Base-by-base conservation (phyloP, 92 coral and sea anemone genomes). In the Paragorgia papillata region DNA sequence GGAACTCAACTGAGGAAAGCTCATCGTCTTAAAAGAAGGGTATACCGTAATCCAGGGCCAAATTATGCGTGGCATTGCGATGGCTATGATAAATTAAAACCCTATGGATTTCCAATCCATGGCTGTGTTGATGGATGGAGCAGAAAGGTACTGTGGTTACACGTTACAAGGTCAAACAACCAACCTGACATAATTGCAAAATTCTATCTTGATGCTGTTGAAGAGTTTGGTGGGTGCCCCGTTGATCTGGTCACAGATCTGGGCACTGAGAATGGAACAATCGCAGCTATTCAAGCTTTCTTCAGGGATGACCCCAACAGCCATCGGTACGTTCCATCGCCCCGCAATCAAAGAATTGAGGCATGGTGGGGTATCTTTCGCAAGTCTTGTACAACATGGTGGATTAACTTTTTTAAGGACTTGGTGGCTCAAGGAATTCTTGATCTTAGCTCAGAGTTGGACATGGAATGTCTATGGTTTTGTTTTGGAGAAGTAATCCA, bases 181-280 rank as follows among this genome's bases (percentile, higher is more conserved):
- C 78, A 84, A 57, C 88, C 85, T 54, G 75, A 80, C 77, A 85
- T 74, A 34, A 60, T 81, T 33, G 86, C 82, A 22, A 73, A 69
- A 33, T 80, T 58, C 68, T 85, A 85, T 57, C 84, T 80, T 35
- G 80, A 80, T 85, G 85, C 85, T 51, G 84, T 84, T 71, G 84
- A 84, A 63, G 85, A 85, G 54, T 80, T 73, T 55, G 82, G 85
- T 44, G 89, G 89, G 39, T 85, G 86, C 65, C 89, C 89, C 39
- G 73, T 81, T 55, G 75, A 85, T 82, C 69, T 80, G 82, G 74
- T 85, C 32, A 85, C 80, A 25, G 86, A 85, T 74, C 66, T 79
- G 59, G 89, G 86, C 43, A 85, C 86, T 32, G 89, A 85, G 69
- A 85, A 85, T 85, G 89, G 89, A 26, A 75, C 75, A 17, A 81